Evolutionary conservation across 1,140 invertebrate species (phyloP).

Genomic region (Leptinotarsa lineolata): DNA sequence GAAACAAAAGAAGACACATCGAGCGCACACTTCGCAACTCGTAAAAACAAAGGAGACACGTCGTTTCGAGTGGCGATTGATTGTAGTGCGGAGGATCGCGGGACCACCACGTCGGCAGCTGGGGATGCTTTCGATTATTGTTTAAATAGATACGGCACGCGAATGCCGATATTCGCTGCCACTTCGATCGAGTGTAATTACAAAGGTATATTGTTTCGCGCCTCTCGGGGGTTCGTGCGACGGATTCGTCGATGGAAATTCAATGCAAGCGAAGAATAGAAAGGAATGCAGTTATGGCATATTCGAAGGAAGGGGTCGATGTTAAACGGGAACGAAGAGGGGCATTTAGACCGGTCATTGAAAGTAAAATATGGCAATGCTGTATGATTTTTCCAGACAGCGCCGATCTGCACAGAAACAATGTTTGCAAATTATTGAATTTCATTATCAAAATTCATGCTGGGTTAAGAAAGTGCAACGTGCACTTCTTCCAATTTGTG

Average conservation of each 20-base stretch:
- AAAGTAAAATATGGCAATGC: too few relatives aligned
- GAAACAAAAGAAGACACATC: slow-evolving; percentile 2
- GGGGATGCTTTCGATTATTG: slow-evolving; percentile 5
- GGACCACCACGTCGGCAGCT: slow-evolving; percentile 1
- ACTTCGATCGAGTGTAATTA: background rate
- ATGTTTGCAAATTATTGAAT: too few relatives aligned
- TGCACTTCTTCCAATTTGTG: too few relatives aligned
- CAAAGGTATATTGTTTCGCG: slow-evolving; percentile 4
- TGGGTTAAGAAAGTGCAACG: too few relatives aligned
- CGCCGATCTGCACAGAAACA: too few relatives aligned
- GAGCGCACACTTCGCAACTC: slow-evolving; percentile 4
- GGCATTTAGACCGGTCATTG: too few relatives aligned
- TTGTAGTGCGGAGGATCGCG: background rate
- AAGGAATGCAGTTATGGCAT: too few relatives aligned
- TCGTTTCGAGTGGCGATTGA: background rate
- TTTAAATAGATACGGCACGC: slow-evolving; percentile 4
- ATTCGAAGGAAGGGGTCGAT: too few relatives aligned
- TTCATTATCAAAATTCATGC: too few relatives aligned
- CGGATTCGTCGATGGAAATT: background rate
- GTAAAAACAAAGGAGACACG: background rate
- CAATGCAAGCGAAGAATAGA: too few relatives aligned
- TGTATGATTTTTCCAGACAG: too few relatives aligned
- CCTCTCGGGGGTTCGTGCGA: background rate
- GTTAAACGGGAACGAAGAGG: too few relatives aligned
- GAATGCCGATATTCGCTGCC: slow-evolving; percentile 1